phyloP scores from a whole-genome alignment of 2,888 invertebrate species.

The Meiosimyza decipiens region DNA sequence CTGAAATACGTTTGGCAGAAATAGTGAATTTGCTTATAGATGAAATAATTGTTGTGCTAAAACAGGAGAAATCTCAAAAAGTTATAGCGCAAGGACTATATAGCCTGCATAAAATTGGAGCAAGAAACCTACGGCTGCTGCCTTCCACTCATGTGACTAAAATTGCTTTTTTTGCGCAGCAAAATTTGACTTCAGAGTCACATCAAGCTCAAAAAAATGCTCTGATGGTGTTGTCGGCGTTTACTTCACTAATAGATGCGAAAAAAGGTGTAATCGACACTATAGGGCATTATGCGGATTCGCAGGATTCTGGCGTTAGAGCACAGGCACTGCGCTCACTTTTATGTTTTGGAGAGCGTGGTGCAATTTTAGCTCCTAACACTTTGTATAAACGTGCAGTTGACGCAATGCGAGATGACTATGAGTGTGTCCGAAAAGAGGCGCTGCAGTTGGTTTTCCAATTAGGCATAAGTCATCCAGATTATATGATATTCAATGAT shows the following conservation, averaged over 20 bases:
- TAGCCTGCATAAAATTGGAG: conserved; percentile 62
- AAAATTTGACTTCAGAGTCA: conserved; percentile 60
- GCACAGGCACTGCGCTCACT: conserved; percentile 89
- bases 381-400: conserved; percentile 74
- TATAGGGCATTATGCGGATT: conserved; percentile 86
- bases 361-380: conserved; percentile 79
- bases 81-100: conserved; percentile 65
- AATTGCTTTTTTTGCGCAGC: conserved; percentile 63
- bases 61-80: conserved; percentile 63
- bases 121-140: conserved; percentile 51
- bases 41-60: conserved; percentile 60
- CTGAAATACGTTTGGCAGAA: conserved; percentile 57
- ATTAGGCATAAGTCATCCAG: conserved; percentile 87
- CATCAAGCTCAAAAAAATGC: conserved; percentile 66
- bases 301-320: conserved; percentile 90
- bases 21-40: conserved; percentile 59
- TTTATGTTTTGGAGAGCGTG: conserved; percentile 84
- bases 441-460: conserved; percentile 88
- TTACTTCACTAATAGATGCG: conserved; percentile 68
- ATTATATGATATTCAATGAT: conserved; percentile 75
- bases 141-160: conserved; percentile 60
- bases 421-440: conserved; percentile 90
- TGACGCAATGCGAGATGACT: conserved; percentile 87
- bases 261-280: conserved; percentile 75
- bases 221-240: conserved; percentile 59